phyloP scores from a whole-genome alignment of 2,888 invertebrate genomes.

The Cephus rjabovi region DNA sequence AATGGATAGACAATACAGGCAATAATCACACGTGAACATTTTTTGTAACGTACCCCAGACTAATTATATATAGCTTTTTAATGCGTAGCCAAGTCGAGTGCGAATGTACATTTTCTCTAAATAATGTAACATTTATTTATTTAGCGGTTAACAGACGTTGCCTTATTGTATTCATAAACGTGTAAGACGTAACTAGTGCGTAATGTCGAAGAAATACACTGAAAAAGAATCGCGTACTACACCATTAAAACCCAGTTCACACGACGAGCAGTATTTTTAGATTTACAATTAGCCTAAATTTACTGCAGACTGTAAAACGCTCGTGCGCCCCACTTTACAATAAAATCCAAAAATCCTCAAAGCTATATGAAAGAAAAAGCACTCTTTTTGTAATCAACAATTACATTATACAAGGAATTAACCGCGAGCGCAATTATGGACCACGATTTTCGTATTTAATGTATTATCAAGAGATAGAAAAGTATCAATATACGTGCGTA shows the following conservation, averaged over 20 bases:
- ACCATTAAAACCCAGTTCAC: conserved; percentile 40
- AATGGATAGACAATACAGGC: not conserved
- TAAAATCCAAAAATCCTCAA: not conserved
- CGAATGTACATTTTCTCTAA: conserved; percentile 16
- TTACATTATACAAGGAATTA: not conserved
- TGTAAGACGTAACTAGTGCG: conserved; percentile 37
- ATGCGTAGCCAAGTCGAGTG: conserved; percentile 10
- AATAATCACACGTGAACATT: conserved; percentile 10
- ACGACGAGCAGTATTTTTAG: conserved; percentile 63
- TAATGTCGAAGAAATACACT: not conserved
- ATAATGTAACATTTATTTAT: conserved; percentile 53
- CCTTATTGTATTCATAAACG: conserved; percentile 53
- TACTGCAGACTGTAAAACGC: conserved; percentile 31
- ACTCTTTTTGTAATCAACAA: too few relatives aligned
- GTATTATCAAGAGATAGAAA: not conserved
- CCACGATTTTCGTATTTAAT: not conserved
- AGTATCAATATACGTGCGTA: not conserved
- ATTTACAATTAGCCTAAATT: conserved; percentile 56
- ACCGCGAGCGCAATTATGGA: not conserved
- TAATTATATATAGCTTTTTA: conserved; percentile 1
- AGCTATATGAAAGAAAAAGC: not conserved
- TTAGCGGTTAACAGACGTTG: conserved; percentile 50
- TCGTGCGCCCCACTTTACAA: not conserved
- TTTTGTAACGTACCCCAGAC: conserved; percentile 4
- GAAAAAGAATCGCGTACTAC: conserved; percentile 20